Base-by-base conservation (phyloP, 2,888 invertebrate species). In the Microplitis deprimator region DNA sequence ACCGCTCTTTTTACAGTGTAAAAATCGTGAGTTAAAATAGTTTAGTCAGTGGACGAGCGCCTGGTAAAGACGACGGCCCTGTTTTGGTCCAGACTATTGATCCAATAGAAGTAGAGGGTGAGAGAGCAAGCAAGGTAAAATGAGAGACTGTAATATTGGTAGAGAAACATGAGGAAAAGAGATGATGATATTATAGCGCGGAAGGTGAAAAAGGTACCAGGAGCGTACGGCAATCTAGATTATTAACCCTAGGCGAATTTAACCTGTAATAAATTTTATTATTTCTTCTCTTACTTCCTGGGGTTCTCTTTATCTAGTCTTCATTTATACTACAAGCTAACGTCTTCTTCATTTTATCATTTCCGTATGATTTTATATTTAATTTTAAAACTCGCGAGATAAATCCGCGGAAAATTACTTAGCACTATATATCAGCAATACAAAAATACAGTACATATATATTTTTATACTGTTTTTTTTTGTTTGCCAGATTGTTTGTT, bases 31-130 rank as follows among this genome's bases (percentile, higher is more conserved):
- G 3, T 7, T 13, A 59, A 59, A n/a, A 59, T 38, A 71, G 59
- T 70, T 61, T 62, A 70, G 78, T 73, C 75, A 70, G 62, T 41
- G 70, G 75, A 62, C 6, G 75, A 73, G 78, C 72, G 77, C 73
- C 76, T 77, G 62, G 76, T 77, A 79, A 77, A 79, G 82, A 82
- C 80, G 73, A 83, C 85, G 86, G 84, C 84, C 83, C 83, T 85
- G 85, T 82, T 84, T 83, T 82, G 85, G 85, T 85, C 86, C 85
- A 84, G 85, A 86, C 85, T 89, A 88, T 89, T 87, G 88, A 88
- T 88, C 88, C 86, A 79, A 78, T 77, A 80, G 76, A 80, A 83
- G 78, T 64, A 75, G 76, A 76, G 75, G 77, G 77, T 77, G 79
- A 81, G 72, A 75, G 75, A 73, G 64, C 6, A 70, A 75, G 74